Base-by-base conservation (phyloP, 2,113 vertebrate species). In the Laticauda colubrina region DNA sequence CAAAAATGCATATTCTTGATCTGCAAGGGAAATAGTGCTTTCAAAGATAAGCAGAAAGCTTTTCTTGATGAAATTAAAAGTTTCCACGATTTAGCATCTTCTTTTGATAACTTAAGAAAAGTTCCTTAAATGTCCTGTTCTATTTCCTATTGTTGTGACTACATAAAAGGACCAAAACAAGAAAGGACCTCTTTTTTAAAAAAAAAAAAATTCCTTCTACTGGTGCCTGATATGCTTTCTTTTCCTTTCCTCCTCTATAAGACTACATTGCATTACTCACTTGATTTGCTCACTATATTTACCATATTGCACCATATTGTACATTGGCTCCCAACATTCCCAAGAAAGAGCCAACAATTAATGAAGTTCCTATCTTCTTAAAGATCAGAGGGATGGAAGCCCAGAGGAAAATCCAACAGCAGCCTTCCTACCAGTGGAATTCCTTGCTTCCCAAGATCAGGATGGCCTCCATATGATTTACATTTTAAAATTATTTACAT, bases 21-120 rank as follows among this genome's bases (percentile, higher is more conserved):
- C 48, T 81, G 85, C 43, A 91, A 88, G 90, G 64, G 93, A 93
- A 91, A 59, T 89, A 43, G 55, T 93, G 48, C 45, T 43, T 88
- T 86, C 34, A 89, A 53, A 64, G 93, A 89, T 91, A 89, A 91
- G 45, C 34, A 89, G 64, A 93, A 85, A 85, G 53, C 54, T 89
- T 88, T 91, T 89, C 90, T 57, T 59, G 85, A 24, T 90, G 81
- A 61, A 61, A n/a, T 90, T 93, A 53, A 29, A 93, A 57, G 29
- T 53, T 93, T 55, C 85, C 92, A 90, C 61, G 29, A 87, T 61
- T 34, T 48, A 14, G 56, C 61, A 23, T 56, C 23, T n/a, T 90
- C 89, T 56, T 61, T 85, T 64, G 26, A 55, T 90, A 39, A 61
- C 48, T 12, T 51, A 86, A 90, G 29, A 23, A 59, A 93, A 56